Base-by-base conservation (phyloP, 2,113 vertebrate genomes). In the Numida meleagris region DNA sequence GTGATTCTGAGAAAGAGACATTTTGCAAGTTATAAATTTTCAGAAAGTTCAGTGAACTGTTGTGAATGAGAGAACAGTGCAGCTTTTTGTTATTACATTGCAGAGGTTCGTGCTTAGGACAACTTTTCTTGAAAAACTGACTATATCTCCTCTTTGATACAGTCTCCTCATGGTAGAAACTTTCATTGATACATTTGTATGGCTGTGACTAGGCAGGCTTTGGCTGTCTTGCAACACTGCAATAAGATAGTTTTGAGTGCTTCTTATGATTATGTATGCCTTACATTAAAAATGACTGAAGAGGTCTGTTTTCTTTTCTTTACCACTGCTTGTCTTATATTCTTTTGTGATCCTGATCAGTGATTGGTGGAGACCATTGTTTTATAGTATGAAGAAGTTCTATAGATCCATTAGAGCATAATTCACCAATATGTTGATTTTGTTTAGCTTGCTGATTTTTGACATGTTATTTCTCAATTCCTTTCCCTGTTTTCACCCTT, bases 41-140 rank as follows among this genome's bases (percentile, higher is more conserved):
- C 45, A 0, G 0, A 4, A 66, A 16, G 4, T 59, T 65, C 15
- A 9, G 1, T 50, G 34, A 9, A 4, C 71, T 82, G 9, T 57
- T 82, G 16, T 65, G 24, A 88, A 61, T 73, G 43, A 73, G 58
- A 76, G 29, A 88, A 51, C 57, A 57, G 61, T n/a, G 38, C 53
- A 68, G 6, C 11, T 76, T 90, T 76, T 77, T 45, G 5, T 33
- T 58, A 16, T 57, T 68, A 18, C 33, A 46, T 50, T 62, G 62
- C 62, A 57, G 68, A 21, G 9, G 40, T 61, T 83, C 20, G 8
- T 76, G 9, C 48, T 40, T 73, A n/a, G 38, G 33, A 51, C 68
- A 57, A 12, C 16, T 88, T 88, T 76, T 65, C 19, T 65, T 29
- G 59, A 53, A 73, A 80, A 89, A 73, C 4, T 29, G 4, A 17